phyloP scores from a whole-genome alignment of 1,140 invertebrate species.

The Euura saliciscinereae region DNA sequence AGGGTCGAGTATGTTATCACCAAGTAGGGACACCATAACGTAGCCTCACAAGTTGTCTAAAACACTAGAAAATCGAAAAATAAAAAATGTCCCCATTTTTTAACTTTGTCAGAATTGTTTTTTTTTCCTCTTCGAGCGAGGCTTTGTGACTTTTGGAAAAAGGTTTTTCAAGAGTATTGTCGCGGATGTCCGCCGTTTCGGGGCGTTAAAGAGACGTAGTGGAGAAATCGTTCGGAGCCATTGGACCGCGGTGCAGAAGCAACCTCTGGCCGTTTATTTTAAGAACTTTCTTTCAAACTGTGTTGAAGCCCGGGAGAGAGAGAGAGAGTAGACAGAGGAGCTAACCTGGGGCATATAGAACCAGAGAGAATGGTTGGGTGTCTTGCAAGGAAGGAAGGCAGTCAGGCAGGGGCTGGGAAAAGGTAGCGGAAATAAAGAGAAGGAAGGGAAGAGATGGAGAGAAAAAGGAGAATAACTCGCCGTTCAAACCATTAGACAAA shows the following conservation, averaged over 20 bases:
- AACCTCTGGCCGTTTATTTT: slow-evolving; percentile 47
- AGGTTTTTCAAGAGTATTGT: too few species aligned
- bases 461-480: slow-evolving; percentile 15
- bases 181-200: too few species aligned
- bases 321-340: slow-evolving; percentile 17
- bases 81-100: too few species aligned
- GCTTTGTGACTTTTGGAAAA: too few species aligned
- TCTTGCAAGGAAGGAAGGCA: slow-evolving; percentile 20
- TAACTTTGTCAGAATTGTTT: too few species aligned
- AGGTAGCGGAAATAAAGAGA: slow-evolving; percentile 4
- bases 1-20: too few species aligned
- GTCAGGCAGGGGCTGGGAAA: slow-evolving; percentile 7
- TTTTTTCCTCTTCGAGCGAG: too few species aligned
- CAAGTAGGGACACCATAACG: too few species aligned
- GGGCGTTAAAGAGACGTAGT: neutral
- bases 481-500: slow-evolving; percentile 53
- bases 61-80: too few species aligned
- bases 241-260: neutral
- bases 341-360: slow-evolving; percentile 15
- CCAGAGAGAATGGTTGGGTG: neutral
- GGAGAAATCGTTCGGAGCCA: neutral
- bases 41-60: too few species aligned
- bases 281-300: slow-evolving; percentile 52
- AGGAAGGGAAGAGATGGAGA: slow-evolving; percentile 22
- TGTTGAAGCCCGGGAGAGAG: slow-evolving; percentile 10